These are phyloP conservation scores for Drosophila greeni DNA, from an alignment of 2,888 invertebrate species.

Conservation along the genomic window DNA sequence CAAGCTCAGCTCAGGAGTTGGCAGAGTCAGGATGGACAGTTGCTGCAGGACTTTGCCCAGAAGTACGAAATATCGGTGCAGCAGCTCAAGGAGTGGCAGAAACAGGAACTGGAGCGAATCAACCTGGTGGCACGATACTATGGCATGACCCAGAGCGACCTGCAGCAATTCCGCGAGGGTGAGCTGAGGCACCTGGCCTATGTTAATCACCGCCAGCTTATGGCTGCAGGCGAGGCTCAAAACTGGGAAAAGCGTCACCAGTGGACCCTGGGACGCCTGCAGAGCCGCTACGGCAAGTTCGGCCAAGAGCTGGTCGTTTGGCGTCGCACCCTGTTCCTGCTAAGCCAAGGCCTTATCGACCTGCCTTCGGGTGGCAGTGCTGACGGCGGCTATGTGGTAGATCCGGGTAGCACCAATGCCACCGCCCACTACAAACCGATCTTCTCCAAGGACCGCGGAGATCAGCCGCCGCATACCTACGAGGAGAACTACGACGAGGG, in stretches of 20 bases:
- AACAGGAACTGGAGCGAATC: slow-evolving; percentile 71
- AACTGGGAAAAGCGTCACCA: slow-evolving; percentile 65
- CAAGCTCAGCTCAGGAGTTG: slow-evolving; percentile 65
- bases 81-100: slow-evolving; percentile 73
- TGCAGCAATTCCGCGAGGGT: slow-evolving; percentile 75
- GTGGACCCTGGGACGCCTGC: slow-evolving; percentile 54
- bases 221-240: slow-evolving; percentile 54
- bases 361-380: slow-evolving; percentile 52
- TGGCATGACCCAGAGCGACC: slow-evolving; percentile 63
- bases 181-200: slow-evolving; percentile 68
- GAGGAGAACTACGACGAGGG: slow-evolving; percentile 73
- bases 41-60: slow-evolving; percentile 58
- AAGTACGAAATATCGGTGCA: slow-evolving; percentile 63
- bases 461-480: slow-evolving; percentile 77
- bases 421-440: slow-evolving; percentile 57
- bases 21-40: slow-evolving; percentile 68
- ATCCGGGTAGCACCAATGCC: slow-evolving; percentile 62
- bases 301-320: slow-evolving; percentile 67
- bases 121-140: slow-evolving; percentile 69
- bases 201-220: slow-evolving; percentile 69
- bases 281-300: slow-evolving; percentile 55
- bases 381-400: slow-evolving; percentile 61
- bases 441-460: slow-evolving; percentile 77
- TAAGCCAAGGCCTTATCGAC: slow-evolving; percentile 72
- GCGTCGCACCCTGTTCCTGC: slow-evolving; percentile 73